Conservation (phyloP, 2,113 vertebrate species). For the Pavo muticus region DNA sequence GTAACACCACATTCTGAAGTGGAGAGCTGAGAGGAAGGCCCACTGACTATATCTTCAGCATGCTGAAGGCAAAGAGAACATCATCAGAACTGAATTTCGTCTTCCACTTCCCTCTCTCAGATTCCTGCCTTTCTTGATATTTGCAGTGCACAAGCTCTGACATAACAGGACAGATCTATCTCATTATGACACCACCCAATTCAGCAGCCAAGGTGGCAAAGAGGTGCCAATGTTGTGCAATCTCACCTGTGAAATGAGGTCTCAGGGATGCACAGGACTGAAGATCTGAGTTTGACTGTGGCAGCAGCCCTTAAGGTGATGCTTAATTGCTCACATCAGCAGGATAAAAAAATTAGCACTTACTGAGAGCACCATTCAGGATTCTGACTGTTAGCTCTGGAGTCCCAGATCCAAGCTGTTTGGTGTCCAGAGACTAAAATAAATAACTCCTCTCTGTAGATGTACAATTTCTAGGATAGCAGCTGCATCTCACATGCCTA, state of each 20-base stretch:
- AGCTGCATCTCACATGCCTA: background rate
- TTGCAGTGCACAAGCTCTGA: background rate
- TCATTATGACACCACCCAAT: background rate
- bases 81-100: background rate
- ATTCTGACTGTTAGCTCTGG: background rate
- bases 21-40: background rate
- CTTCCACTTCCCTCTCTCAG: background rate
- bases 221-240: fast-evolving
- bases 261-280: background rate
- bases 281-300: fast-evolving
- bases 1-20: background rate
- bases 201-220: background rate
- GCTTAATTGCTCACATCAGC: fast-evolving
- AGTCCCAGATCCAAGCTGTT: background rate
- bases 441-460: background rate
- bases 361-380: fast-evolving
- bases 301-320: background rate
- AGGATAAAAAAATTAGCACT: background rate
- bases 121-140: background rate
- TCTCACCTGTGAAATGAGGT: background rate
- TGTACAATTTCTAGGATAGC: background rate
- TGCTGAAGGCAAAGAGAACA: background rate
- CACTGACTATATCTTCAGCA: background rate
- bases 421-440: background rate
- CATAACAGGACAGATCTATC: background rate